Conservation (phyloP, 2,888 invertebrate species). For the Lomographa bimaculata region DNA sequence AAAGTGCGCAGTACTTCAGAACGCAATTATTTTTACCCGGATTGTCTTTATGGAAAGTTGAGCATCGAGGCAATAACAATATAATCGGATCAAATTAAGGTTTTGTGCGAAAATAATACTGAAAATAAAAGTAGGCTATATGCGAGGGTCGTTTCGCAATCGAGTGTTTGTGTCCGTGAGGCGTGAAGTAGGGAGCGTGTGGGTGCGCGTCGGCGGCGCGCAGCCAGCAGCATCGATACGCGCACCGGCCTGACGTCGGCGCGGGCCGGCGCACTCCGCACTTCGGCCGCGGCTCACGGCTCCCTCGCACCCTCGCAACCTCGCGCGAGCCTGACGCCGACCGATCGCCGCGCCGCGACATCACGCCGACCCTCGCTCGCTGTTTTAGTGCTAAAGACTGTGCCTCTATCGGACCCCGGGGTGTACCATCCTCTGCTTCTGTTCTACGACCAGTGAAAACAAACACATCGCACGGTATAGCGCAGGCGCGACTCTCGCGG, state of each 20-base stretch:
- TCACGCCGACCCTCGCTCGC: constrained; percentile 47
- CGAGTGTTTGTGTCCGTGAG: constrained; percentile 63
- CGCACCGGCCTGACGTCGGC: constrained; percentile 66
- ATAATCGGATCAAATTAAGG: constrained; percentile 52
- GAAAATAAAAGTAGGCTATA: constrained; percentile 55
- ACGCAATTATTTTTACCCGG: constrained; percentile 37
- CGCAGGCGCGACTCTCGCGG: constrained; percentile 76
- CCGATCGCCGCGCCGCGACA: constrained; percentile 51
- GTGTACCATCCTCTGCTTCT: constrained; percentile 44
- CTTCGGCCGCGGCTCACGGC: constrained; percentile 54
- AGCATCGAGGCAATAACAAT: constrained; percentile 46
- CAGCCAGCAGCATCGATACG: constrained; percentile 59
- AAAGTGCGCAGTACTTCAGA: constrained; percentile 31
- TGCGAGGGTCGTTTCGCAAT: constrained; percentile 59
- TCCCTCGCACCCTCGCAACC: constrained; percentile 55
- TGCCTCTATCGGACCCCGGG: constrained; percentile 34
- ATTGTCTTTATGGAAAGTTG: constrained; percentile 38
- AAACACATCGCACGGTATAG: constrained; percentile 73
- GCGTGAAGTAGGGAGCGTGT: constrained; percentile 58
- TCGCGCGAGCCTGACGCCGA: constrained; percentile 24
- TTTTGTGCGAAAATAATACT: constrained; percentile 54
- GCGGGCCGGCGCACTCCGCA: constrained; percentile 64
- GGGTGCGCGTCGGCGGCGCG: constrained; percentile 43
- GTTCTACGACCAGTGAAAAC: constrained; percentile 67
- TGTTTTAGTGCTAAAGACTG: constrained; percentile 44